Base-by-base conservation (phyloP, 1,140 invertebrate species). In the Eubasilissa regina region DNA sequence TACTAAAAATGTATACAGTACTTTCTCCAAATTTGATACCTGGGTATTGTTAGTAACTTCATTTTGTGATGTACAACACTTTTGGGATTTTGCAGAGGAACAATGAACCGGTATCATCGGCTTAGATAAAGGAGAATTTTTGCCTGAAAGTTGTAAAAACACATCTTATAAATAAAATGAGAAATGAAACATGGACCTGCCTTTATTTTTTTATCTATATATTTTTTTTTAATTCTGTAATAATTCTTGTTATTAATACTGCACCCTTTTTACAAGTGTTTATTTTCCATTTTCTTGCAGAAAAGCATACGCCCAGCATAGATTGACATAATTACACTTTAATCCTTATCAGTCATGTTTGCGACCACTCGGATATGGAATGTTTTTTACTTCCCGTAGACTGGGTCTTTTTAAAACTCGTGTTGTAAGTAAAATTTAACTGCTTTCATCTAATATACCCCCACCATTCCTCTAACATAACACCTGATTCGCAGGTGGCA, bases 61-160 rank as follows among this genome's bases (percentile, higher is more conserved):
- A 21, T 21, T 21, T 6, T 70, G 66, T 44, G 62, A 19, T 0
- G 13, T 21, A 68, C 35, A 25, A 68, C 12, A 25, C 66, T 21
- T 70, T 6, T 70, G 15, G 13, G 66, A 70, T 19, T 45, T 45
- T 1, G 66, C 66, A 4, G 66, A 70, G 17, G 66, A 70, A 21
- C 66, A 70, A 19, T 70, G 7, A 15, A 51, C 44, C 11, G 66
- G 47, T 11, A 48, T 48, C 47, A 51, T 0, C 9, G 44, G 0
- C n/a, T 0, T 48, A 19, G 4, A 4, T 8, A 70, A 70, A 10
- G 66, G 3, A 48, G 19, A 19, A 25, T 48, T 70, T 19, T 51
- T 51, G 3, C 25, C 58, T 62, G 58, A n/a, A 43, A 62, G 13
- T 62, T 21, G 13, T 13, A 62, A 10, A 25, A 51, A 51, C 9